Evolutionary conservation across 2,113 vertebrate genomes (phyloP), one percentile per base, ranked within the genome.

Genomic region (Tenebrosternarchus preto): DNA sequence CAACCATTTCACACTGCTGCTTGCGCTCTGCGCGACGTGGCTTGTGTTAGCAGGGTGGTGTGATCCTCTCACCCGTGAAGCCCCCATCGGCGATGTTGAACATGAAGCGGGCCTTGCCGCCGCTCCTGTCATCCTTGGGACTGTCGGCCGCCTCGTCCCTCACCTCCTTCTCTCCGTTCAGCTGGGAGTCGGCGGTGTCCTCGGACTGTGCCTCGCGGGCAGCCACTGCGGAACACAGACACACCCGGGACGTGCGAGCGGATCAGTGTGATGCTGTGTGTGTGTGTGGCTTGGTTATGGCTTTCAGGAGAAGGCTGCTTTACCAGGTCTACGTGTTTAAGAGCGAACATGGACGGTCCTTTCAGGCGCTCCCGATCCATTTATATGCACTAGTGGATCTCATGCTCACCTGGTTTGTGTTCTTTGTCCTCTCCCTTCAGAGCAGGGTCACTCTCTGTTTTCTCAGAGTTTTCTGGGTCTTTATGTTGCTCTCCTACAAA

Each of bases 61-160:
- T 36, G 33, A 6, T 24, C 50, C 17, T 68, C 84, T 61, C 61
- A 98, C 98, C 98, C 91, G 98, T 99, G 77, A 99, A 99, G 75
- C 98, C 98, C 1, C 98, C 98, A 0, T 99, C 98, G 0, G 97
- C 97, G 0, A 99, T 99, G 88, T 99, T 99, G 91, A 99, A 99
- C 98, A 99, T 99, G 89, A 99, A 99, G 72, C 95, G 95, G 82
- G 92, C 91, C 84, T 94, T 98, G 76, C 91, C 76, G 0, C 86
- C 94, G 63, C 91, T 95, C 43, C 95, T 96, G 4, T 96, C 95
- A 80, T 96, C 97, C 88, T 91, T 96, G 50, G 93, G 89, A 86
- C 63, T 89, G 1, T 97, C 96, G 0, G 97, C 96, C 0, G 93
- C 90, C 20, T 97, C 96, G 0, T 98, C 96, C 88, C 91, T 91